Evolutionary conservation across 2,797 vertebrate genomes (phyloP).

Genomic region (Agapornis canus): DNA sequence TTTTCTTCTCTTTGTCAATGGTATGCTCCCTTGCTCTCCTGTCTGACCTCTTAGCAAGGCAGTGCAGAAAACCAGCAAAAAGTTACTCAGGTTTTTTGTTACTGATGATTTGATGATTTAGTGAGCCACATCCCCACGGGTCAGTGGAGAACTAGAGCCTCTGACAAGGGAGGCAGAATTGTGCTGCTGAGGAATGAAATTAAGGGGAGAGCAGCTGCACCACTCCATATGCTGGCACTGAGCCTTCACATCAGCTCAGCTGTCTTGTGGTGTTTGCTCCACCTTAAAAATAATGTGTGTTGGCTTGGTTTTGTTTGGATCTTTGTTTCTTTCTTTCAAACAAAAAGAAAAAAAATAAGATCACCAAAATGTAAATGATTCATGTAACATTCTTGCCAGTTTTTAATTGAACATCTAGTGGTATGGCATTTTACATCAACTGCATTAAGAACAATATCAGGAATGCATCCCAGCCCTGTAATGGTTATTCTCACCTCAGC

Average conservation of each 20-base stretch:
- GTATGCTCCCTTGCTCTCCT: neutral
- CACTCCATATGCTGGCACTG: neutral
- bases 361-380: neutral
- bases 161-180: neutral
- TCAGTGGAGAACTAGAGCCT: neutral
- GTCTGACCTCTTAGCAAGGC: neutral
- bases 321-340: neutral
- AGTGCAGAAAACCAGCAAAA: neutral
- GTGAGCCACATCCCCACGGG: neutral
- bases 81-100: neutral
- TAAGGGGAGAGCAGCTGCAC: neutral
- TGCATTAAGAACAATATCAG: neutral
- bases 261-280: neutral
- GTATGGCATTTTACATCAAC: neutral
- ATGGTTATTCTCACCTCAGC: neutral
- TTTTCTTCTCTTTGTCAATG: neutral
- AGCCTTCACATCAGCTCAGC: neutral
- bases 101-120: neutral
- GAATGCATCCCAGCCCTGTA: neutral
- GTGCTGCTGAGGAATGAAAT: neutral
- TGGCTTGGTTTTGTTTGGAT: neutral
- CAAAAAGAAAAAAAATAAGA: neutral
- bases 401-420: neutral
- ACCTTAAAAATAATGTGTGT: neutral
- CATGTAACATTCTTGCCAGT: neutral